These are phyloP conservation scores for Amphibalanus amphitrite DNA, from an alignment of 1,140 invertebrate species.

Conservation along the genomic window DNA sequence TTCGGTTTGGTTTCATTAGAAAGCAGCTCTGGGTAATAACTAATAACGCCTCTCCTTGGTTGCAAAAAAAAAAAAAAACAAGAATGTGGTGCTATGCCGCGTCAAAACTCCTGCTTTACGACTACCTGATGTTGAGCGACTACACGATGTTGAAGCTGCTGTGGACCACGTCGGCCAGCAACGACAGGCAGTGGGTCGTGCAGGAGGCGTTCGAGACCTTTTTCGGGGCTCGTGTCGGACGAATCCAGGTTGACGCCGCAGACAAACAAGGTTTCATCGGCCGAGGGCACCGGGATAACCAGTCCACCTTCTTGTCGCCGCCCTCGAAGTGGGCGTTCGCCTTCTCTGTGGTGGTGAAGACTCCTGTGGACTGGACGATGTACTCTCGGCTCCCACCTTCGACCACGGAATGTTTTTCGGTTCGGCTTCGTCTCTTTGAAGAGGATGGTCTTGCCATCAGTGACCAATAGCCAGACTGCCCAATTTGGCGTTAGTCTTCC, in stretches of 20 bases:
- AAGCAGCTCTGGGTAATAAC: too few species aligned
- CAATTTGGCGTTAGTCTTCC: constrained; percentile 52
- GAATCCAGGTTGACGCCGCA: too few species aligned
- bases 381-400: constrained; percentile 72
- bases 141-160: constrained; percentile 91
- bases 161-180: constrained; percentile 87
- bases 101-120: too few species aligned
- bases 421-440: constrained; percentile 70
- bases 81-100: too few species aligned
- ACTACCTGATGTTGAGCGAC: too few species aligned
- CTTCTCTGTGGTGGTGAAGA: constrained; percentile 88
- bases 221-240: constrained; percentile 66
- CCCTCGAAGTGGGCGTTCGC: constrained; percentile 65
- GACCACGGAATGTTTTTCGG: constrained; percentile 78
- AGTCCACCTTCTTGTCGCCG: constrained; percentile 93
- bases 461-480: constrained; percentile 50
- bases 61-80: too few species aligned
- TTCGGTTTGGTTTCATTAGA: too few species aligned
- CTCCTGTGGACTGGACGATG: constrained; percentile 93
- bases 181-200: constrained; percentile 98
- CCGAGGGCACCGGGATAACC: too few species aligned
- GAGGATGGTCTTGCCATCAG: constrained; percentile 43
- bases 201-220: constrained; percentile 93
- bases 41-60: too few species aligned
- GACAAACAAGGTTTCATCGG: too few species aligned